These are phyloP conservation scores for Lynx canadensis DNA, from an alignment of 2,113 vertebrate genomes.

Conservation along the genomic window DNA sequence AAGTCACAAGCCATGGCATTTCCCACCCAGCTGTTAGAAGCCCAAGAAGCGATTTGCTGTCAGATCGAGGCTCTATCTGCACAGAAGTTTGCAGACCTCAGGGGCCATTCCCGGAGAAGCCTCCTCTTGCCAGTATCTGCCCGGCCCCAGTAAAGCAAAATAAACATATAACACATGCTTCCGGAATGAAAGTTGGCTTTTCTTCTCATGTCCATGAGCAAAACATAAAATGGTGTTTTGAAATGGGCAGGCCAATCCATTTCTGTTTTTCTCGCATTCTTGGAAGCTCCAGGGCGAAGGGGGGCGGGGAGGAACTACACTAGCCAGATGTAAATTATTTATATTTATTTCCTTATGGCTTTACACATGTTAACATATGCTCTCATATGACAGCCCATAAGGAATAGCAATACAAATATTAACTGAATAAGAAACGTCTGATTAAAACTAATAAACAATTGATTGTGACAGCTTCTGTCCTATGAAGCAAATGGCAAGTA, in stretches of 20 bases:
- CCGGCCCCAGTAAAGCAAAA: conserved; percentile 5
- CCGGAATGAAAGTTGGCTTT: not conserved
- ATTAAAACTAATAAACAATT: conserved; percentile 11
- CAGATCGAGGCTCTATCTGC: not conserved
- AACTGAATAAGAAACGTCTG: not conserved
- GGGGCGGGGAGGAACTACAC: not conserved
- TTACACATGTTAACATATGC: conserved; percentile 37
- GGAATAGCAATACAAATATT: conserved; percentile 35
- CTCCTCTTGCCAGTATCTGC: not conserved
- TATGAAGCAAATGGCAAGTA: not conserved
- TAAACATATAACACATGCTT: conserved; percentile 34
- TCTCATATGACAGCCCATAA: conserved; percentile 9
- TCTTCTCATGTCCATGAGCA: not conserved
- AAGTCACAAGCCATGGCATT: not conserved
- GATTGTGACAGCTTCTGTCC: not conserved
- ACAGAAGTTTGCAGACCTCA: not conserved
- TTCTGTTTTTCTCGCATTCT: conserved; percentile 29
- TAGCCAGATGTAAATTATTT: conserved; percentile 20
- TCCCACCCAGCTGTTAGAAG: not conserved
- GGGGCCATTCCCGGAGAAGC: not conserved
- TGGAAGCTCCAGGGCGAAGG: not conserved
- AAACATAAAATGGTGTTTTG: conserved; percentile 31
- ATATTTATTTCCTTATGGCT: conserved; percentile 42
- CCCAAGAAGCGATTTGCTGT: not conserved
- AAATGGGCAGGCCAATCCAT: conserved; percentile 46